A percentile compares a stretch with the other conserved stretches of the same genome.
These are phyloP conservation scores for Augochlora pura DNA, from an alignment of 1,140 invertebrate species.

Conservation along the genomic window DNA sequence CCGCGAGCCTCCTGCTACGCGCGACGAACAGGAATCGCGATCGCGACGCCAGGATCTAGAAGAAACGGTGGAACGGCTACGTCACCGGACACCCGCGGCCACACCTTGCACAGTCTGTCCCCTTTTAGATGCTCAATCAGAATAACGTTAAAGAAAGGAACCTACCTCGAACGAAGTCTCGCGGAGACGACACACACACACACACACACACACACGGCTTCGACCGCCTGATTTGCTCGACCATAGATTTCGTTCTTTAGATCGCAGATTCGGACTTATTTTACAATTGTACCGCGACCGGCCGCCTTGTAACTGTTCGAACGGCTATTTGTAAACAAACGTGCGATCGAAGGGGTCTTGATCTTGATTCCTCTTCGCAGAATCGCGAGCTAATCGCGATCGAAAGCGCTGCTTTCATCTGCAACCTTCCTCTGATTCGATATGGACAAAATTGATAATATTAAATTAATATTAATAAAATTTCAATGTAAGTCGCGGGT, in stretches of 20 bases:
- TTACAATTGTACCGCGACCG: not conserved
- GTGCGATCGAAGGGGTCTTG: too few relatives aligned
- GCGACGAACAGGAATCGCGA: not conserved
- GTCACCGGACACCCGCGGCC: slow-evolving; percentile 24
- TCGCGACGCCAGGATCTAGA: not conserved
- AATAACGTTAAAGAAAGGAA: slow-evolving; percentile 35
- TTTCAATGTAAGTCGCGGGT: too few relatives aligned
- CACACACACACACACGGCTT: too few relatives aligned
- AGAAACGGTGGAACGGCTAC: not conserved
- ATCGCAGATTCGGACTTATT: not conserved
- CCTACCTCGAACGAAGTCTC: slow-evolving; percentile 61
- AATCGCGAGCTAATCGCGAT: too few relatives aligned
- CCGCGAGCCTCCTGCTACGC: slow-evolving; percentile 8
- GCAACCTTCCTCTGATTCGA: too few relatives aligned
- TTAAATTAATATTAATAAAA: too few relatives aligned
- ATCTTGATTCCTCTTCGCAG: too few relatives aligned
- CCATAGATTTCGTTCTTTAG: not conserved
- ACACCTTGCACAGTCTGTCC: slow-evolving; percentile 23
- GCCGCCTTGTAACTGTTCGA: slow-evolving; percentile 21
- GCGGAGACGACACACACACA: slow-evolving; percentile 28
- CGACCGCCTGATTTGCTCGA: slow-evolving; percentile 18
- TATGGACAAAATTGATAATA: too few relatives aligned
- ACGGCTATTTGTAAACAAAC: not conserved
- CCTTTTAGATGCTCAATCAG: slow-evolving; percentile 35
- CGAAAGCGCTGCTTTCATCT: too few relatives aligned